Percentiles rank a stretch among this genome's conserved stretches.
These are phyloP conservation scores for Dermochelys coriacea DNA, from an alignment of 2,797 vertebrate genomes.

Conservation along the genomic window DNA sequence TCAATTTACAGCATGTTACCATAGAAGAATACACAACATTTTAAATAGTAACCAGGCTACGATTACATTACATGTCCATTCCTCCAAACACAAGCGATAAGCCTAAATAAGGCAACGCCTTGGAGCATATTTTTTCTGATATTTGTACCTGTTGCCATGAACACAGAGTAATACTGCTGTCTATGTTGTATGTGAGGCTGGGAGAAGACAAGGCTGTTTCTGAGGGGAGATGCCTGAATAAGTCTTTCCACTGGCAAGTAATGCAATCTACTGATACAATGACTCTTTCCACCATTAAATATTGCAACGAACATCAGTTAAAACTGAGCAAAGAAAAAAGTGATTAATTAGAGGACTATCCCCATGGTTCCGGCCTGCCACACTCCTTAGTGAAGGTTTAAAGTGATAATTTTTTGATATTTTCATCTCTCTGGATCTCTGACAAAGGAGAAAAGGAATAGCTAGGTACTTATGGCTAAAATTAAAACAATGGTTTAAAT, in stretches of 20 bases:
- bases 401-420: neutral
- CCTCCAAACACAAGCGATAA: neutral
- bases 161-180: neutral
- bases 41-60: neutral
- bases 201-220: neutral
- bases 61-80: neutral
- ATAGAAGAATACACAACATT: fast-evolving
- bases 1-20: neutral
- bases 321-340: neutral
- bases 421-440: neutral
- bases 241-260: neutral
- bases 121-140: neutral
- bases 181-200: neutral
- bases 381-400: neutral
- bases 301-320: neutral
- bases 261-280: neutral
- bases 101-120: neutral
- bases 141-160: neutral
- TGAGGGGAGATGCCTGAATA: neutral
- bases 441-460: neutral
- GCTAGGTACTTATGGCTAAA: neutral
- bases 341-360: neutral
- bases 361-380: neutral
- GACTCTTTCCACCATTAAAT: neutral
- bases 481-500: neutral